Percentiles rank a stretch among this genome's conserved stretches.
Conservation (phyloP, 2,113 vertebrate genomes). For the Diadophis punctatus region DNA sequence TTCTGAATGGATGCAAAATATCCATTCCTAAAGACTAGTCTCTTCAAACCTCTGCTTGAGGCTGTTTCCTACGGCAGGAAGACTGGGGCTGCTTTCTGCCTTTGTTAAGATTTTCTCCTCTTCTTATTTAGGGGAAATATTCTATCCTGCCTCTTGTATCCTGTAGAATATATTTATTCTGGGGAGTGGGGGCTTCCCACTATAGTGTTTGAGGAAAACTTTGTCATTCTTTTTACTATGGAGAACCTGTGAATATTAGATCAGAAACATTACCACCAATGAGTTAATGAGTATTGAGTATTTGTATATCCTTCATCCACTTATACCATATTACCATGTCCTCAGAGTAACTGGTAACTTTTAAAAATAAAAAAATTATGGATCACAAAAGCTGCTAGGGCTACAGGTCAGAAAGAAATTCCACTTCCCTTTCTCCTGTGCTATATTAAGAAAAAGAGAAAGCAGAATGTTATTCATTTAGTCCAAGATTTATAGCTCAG, state of each 20-base stretch:
- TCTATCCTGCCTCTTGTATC: no score
- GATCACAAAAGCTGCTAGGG: conserved; percentile 51
- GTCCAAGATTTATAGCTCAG: conserved; percentile 46
- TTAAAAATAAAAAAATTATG: conserved; percentile 44
- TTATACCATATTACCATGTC: conserved; percentile 32
- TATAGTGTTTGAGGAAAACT: not conserved
- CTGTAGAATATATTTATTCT: no score
- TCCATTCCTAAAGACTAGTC: no score
- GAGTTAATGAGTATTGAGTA: conserved; percentile 22
- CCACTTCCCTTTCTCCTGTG: conserved; percentile 51
- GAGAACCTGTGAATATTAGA: conserved; percentile 14
- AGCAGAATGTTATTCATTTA: conserved; percentile 46
- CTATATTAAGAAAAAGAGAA: conserved; percentile 34
- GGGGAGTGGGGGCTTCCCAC: no score
- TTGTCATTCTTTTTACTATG: conserved; percentile 17
- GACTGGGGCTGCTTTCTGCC: no score
- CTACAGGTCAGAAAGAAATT: conserved; percentile 58
- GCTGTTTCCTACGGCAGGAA: no score
- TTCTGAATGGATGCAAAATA: no score
- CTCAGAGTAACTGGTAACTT: conserved; percentile 40
- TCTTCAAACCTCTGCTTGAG: no score
- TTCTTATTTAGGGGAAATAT: no score
- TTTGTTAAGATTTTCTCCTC: no score
- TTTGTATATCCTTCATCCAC: not conserved
- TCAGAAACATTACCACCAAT: conserved; percentile 36